These are phyloP conservation scores for Sebastes flavidus DNA, from an alignment of 2,797 vertebrate genomes.

Conservation along the genomic window DNA sequence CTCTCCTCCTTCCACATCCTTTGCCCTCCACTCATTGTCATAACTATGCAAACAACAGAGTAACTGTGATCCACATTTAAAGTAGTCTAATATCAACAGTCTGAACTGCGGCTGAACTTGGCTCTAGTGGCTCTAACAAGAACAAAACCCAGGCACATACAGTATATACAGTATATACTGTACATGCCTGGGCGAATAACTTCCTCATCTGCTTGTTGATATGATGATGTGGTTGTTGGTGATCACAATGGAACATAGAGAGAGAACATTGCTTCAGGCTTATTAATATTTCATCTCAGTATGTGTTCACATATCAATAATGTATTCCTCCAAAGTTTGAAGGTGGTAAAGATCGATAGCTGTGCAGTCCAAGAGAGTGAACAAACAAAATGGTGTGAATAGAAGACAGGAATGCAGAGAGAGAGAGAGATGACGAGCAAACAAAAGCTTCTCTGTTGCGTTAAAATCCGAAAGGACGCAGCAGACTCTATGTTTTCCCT, in stretches of 20 bases:
- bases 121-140: background rate
- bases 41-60: conserved; percentile 38
- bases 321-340: background rate
- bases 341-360: background rate
- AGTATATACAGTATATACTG: background rate
- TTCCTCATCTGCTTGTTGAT: background rate
- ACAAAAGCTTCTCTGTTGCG: too few relatives aligned
- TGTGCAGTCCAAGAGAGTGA: background rate
- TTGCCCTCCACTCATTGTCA: conserved; percentile 54
- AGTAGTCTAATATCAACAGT: conserved; percentile 11
- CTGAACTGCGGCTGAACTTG: background rate
- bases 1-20: conserved; percentile 44
- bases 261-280: background rate
- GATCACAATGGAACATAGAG: too few relatives aligned
- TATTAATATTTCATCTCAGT: background rate
- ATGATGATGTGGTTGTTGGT: background rate
- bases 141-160: background rate
- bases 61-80: conserved; percentile 35
- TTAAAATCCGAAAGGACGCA: too few relatives aligned
- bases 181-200: background rate
- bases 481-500: too few relatives aligned
- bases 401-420: background rate
- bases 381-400: background rate
- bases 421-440: too few relatives aligned
- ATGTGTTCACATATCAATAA: background rate